phyloP scores from a whole-genome alignment of 2,888 invertebrate species.

The Eupithecia tripunctaria region DNA sequence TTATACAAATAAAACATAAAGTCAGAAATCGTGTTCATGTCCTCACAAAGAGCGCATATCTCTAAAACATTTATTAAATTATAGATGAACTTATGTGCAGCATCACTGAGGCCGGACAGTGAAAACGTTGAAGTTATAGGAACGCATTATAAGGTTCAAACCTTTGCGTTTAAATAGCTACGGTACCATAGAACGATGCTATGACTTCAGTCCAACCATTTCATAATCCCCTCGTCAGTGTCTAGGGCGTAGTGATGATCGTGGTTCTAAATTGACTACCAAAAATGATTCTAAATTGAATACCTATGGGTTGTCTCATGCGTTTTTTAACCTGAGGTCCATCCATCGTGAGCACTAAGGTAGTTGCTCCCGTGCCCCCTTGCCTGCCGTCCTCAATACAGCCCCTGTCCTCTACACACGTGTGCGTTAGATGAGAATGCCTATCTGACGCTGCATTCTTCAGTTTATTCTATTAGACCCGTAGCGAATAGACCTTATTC shows the following conservation, averaged over 20 bases:
- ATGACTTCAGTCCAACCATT: neutral
- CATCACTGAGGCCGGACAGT: neutral
- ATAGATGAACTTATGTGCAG: neutral
- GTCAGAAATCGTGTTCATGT: too few relatives aligned
- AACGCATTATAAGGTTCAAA: neutral
- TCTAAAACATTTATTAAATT: neutral
- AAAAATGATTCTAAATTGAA: too few relatives aligned
- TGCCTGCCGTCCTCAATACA: conserved; percentile 16
- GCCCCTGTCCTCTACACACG: neutral
- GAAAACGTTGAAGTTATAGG: neutral
- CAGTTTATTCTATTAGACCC: conserved; percentile 30
- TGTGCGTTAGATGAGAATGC: conserved; percentile 27
- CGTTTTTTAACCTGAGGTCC: too few relatives aligned
- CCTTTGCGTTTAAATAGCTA: neutral
- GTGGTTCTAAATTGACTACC: too few relatives aligned
- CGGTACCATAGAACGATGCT: neutral
- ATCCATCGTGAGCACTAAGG: too few relatives aligned
- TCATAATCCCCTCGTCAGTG: too few relatives aligned
- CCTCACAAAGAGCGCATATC: neutral
- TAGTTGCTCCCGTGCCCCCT: neutral
- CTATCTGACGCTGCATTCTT: conserved; percentile 29
- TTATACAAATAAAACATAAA: too few relatives aligned
- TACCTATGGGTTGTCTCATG: too few relatives aligned
- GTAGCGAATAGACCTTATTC: conserved; percentile 22
- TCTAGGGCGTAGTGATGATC: too few relatives aligned